Evolutionary conservation across 2,113 vertebrate genomes (phyloP).

Genomic region (Crotophaga sulcirostris): DNA sequence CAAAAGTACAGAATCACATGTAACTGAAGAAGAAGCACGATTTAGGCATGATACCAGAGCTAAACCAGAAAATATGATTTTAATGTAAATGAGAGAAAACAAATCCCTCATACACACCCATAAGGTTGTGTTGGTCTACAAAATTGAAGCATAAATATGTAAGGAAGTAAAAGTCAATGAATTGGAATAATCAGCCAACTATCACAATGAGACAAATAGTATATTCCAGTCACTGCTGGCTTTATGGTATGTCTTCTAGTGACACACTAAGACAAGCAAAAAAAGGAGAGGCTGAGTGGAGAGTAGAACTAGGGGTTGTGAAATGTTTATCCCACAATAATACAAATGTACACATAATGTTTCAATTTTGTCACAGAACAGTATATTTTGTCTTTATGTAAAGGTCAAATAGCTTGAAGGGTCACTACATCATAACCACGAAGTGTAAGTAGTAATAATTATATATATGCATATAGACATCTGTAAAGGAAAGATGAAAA

Average conservation of each 20-base stretch:
- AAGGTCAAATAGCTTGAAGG: background rate
- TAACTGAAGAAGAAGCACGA: fast-evolving
- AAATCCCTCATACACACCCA: no score
- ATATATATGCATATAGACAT: background rate
- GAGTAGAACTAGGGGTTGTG: background rate
- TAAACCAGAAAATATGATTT: background rate
- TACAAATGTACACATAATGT: background rate
- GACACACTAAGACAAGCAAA: background rate
- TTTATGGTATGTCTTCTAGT: background rate
- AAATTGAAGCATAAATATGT: background rate
- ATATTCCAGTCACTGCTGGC: background rate
- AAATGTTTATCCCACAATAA: background rate
- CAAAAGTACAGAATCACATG: background rate
- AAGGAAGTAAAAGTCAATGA: background rate
- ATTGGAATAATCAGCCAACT: background rate
- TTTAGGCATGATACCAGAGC: background rate
- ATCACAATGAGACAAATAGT: background rate
- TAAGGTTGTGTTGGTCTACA: background rate
- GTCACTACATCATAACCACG: background rate
- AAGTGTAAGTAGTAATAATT: background rate
- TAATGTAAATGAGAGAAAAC: background rate
- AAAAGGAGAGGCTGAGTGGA: background rate
- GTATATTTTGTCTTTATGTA: background rate
- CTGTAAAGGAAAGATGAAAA: background rate
- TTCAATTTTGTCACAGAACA: background rate